Conservation (phyloP, 2,888 invertebrate species). For the Lasioglossum figueresi region DNA sequence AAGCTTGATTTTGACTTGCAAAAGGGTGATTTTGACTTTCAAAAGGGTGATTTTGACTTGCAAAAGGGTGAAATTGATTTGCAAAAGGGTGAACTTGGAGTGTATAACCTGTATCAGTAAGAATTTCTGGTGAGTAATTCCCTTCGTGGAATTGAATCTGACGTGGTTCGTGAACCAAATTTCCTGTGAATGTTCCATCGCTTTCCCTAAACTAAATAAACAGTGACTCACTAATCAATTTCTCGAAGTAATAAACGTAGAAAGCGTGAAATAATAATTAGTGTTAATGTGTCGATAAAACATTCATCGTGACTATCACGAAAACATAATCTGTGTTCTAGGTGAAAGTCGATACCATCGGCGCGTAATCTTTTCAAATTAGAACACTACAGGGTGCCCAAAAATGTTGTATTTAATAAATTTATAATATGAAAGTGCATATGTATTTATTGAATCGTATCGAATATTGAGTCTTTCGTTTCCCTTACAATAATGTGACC, state of each 20-base stretch:
- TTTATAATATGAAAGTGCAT: no score
- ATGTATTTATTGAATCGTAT: no score
- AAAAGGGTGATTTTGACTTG: no score
- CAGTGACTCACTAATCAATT: not conserved
- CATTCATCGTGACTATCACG: not conserved
- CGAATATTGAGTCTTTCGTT: no score
- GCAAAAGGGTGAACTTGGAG: no score
- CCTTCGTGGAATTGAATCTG: not conserved
- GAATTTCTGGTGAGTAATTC: not conserved
- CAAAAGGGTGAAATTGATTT: no score
- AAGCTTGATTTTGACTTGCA: no score
- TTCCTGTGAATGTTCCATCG: not conserved
- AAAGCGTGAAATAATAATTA: constrained; percentile 26
- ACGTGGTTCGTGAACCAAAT: not conserved
- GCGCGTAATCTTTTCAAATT: not conserved
- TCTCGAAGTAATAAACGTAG: constrained; percentile 8
- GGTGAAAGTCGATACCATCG: constrained; percentile 6
- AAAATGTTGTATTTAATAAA: no score
- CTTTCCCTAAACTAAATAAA: not conserved
- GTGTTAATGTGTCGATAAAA: not conserved
- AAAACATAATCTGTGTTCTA: not conserved
- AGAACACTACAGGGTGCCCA: not conserved
- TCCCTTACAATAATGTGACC: no score
- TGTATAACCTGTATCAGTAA: no score
- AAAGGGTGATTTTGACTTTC: no score